phyloP scores from a whole-genome alignment of 2,113 vertebrate species.

The Rattus rattus region DNA sequence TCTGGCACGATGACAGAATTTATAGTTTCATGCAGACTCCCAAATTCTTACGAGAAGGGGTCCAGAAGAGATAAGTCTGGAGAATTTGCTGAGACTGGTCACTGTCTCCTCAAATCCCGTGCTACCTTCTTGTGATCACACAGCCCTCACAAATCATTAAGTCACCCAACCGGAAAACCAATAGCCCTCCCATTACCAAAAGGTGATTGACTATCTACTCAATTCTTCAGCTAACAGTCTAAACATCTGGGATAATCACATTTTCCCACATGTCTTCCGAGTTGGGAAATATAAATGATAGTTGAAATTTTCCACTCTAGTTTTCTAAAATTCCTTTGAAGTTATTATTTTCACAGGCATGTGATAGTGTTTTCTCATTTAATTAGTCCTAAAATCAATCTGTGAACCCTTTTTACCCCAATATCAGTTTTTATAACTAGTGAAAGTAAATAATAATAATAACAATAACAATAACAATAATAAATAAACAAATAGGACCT shows the following conservation, averaged over 20 bases:
- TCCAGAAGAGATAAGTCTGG: background rate
- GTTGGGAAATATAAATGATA: background rate
- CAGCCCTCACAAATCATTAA: background rate
- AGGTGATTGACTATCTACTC: background rate
- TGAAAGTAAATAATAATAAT: background rate
- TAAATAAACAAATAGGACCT: too few species aligned
- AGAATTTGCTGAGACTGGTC: background rate
- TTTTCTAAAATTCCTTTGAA: background rate
- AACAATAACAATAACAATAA: too few species aligned
- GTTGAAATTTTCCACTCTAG: background rate
- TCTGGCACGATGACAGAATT: background rate
- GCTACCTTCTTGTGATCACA: too few species aligned
- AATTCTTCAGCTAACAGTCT: background rate
- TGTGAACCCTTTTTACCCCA: background rate
- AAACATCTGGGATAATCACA: background rate
- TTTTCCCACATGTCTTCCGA: background rate
- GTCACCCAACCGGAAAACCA: background rate
- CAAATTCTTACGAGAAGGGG: background rate
- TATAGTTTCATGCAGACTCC: background rate
- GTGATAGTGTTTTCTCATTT: background rate
- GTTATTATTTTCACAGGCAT: background rate
- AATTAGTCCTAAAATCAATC: background rate
- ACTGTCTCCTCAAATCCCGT: background rate
- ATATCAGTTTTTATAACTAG: background rate
- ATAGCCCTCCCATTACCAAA: background rate